Evolutionary conservation across 2,888 invertebrate species (phyloP).

Genomic region (Prosopocoilus inquinatus): DNA sequence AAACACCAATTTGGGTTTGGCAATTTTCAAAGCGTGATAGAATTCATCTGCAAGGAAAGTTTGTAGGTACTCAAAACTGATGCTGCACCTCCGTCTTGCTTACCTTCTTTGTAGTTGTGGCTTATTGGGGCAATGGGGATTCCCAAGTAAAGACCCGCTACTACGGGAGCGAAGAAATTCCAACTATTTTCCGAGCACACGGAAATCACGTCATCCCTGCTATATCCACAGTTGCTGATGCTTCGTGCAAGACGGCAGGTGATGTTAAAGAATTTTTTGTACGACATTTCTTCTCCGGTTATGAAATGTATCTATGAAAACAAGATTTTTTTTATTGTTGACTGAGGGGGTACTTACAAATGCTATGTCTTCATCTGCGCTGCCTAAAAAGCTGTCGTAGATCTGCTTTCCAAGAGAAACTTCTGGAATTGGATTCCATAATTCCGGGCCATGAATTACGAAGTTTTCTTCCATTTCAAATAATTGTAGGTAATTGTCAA

Average conservation of each 20-base stretch:
- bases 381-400: no score
- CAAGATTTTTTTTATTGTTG: no score
- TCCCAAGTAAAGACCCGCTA: conserved; percentile 35
- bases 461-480: no score
- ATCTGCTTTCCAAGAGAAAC: no score
- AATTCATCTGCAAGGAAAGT: conserved; percentile 41
- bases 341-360: no score
- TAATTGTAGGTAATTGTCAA: no score
- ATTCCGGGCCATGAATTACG: no score
- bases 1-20: conserved; percentile 66
- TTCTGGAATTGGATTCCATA: no score
- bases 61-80: no score
- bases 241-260: conserved; percentile 33
- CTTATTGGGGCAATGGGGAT: conserved; percentile 35
- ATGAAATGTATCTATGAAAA: conserved; percentile 36
- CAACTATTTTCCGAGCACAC: conserved; percentile 37
- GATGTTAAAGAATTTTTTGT: conserved; percentile 27
- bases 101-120: conserved; percentile 31
- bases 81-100: conserved; percentile 1
- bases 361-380: no score
- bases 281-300: conserved; percentile 30
- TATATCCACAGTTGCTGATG: conserved; percentile 29
- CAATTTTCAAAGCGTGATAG: conserved; percentile 59
- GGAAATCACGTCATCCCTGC: conserved; percentile 29
- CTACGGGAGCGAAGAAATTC: conserved; percentile 33